These are phyloP conservation scores for Diorhabda carinulata DNA, from an alignment of 1,140 invertebrate genomes.

Conservation along the genomic window DNA sequence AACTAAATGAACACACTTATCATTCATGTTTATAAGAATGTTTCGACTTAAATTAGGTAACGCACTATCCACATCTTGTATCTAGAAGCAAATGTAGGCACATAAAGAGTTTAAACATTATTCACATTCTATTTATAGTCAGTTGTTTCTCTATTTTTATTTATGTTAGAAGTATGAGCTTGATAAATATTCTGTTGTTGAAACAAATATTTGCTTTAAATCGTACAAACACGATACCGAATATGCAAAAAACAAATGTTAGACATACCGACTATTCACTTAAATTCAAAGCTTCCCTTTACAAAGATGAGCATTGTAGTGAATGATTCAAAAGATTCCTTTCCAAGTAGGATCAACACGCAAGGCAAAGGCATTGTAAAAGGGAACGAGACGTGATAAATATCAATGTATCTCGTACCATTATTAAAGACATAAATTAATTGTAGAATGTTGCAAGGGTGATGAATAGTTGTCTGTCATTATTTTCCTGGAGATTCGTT, in stretches of 20 bases:
- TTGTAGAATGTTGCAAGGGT: slow-evolving; percentile 2
- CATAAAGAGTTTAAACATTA: too few species aligned
- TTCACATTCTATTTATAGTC: too few species aligned
- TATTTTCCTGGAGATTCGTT: slow-evolving; percentile 1
- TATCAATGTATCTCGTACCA: slow-evolving; percentile 1
- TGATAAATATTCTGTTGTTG: too few species aligned
- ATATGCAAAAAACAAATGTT: not conserved
- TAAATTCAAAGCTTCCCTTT: not conserved
- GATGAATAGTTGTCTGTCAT: slow-evolving; percentile 2
- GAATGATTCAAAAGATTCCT: not conserved
- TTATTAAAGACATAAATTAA: slow-evolving; percentile 3
- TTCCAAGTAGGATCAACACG: not conserved
- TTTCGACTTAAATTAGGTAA: too few species aligned
- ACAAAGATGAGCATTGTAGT: not conserved
- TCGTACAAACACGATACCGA: too few species aligned
- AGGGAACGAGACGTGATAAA: slow-evolving; percentile 1
- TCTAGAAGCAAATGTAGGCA: too few species aligned
- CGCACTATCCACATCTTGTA: too few species aligned
- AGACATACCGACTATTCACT: not conserved
- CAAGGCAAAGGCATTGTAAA: not conserved
- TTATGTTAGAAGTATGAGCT: too few species aligned
- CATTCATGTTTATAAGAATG: too few species aligned
- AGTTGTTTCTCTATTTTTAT: too few species aligned
- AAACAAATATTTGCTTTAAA: too few species aligned
- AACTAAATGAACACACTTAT: too few species aligned